A percentile compares a stretch with the other conserved stretches of the same genome.
These are phyloP conservation scores for Ormyrus thymus DNA, from an alignment of 2,888 invertebrate species.

Conservation along the genomic window DNA sequence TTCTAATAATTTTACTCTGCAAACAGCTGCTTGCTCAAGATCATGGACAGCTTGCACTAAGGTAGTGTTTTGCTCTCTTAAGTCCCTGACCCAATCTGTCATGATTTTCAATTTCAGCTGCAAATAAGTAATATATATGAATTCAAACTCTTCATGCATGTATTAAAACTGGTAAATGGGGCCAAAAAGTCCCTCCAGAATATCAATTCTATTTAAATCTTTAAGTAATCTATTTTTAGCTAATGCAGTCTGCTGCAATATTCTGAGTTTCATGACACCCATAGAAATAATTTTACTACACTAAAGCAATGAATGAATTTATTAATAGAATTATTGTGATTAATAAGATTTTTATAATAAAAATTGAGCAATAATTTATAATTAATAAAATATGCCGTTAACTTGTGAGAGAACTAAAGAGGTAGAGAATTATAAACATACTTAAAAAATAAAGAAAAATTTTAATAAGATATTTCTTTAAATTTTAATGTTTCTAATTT, in stretches of 20 bases:
- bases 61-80: conserved; percentile 82
- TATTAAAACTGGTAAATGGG: conserved; percentile 26
- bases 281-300: conserved; percentile 39
- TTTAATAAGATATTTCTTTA: not conserved
- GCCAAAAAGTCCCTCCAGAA: conserved; percentile 46
- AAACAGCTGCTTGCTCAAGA: conserved; percentile 81
- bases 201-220: conserved; percentile 55
- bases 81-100: conserved; percentile 81
- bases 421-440: not conserved
- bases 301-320: conserved; percentile 36
- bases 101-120: conserved; percentile 82
- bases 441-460: conserved; percentile 3
- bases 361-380: not conserved
- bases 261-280: conserved; percentile 49
- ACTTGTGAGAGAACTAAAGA: not conserved
- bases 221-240: conserved; percentile 56
- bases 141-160: conserved; percentile 15
- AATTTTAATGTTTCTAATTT: not conserved
- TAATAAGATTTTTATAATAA: conserved; percentile 10
- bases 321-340: conserved; percentile 20
- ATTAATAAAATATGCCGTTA: not conserved
- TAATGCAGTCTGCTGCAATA: conserved; percentile 45
- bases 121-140: conserved; percentile 52
- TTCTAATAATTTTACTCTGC: conserved; percentile 78
- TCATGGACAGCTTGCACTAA: conserved; percentile 82